These are phyloP conservation scores for Drosophila dives DNA, from an alignment of 2,888 invertebrate species.

Conservation along the genomic window DNA sequence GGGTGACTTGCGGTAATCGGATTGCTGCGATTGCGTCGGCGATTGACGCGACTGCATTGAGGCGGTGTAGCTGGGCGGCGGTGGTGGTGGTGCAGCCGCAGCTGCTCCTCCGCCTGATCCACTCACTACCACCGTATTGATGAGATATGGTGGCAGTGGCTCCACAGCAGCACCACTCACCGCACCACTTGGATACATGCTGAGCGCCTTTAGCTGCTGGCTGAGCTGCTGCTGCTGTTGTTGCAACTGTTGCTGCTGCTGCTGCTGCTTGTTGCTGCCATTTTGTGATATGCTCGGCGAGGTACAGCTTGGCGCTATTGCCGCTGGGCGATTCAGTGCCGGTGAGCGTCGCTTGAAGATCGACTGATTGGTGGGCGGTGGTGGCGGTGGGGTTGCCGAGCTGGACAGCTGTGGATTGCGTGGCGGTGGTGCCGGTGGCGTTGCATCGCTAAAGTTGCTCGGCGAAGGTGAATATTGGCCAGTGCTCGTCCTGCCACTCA, in stretches of 20 bases:
- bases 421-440: conserved; percentile 90
- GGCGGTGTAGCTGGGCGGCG: conserved; percentile 92
- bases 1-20: conserved; percentile 93
- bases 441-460: conserved; percentile 87
- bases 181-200: conserved; percentile 89
- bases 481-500: conserved; percentile 85
- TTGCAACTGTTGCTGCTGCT: conserved; percentile 88
- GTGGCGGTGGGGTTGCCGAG: conserved; percentile 87
- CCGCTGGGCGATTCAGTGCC: conserved; percentile 87
- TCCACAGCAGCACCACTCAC: conserved; percentile 88
- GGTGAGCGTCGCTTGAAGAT: conserved; percentile 92
- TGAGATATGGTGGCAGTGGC: conserved; percentile 90
- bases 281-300: conserved; percentile 81
- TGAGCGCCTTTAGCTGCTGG: conserved; percentile 95
- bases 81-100: conserved; percentile 85
- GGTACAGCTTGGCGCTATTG: conserved; percentile 86
- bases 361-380: conserved; percentile 88
- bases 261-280: conserved; percentile 11
- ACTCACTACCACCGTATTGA: conserved; percentile 84
- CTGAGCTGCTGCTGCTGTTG: conserved; percentile 93
- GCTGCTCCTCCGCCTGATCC: conserved; percentile 20
- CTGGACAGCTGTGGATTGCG: conserved; percentile 88
- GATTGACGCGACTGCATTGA: conserved; percentile 95
- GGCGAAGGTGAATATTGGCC: conserved; percentile 86
- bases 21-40: conserved; percentile 90